Base-by-base conservation (phyloP, 2,113 vertebrate genomes). In the Deroptyus accipitrinus region DNA sequence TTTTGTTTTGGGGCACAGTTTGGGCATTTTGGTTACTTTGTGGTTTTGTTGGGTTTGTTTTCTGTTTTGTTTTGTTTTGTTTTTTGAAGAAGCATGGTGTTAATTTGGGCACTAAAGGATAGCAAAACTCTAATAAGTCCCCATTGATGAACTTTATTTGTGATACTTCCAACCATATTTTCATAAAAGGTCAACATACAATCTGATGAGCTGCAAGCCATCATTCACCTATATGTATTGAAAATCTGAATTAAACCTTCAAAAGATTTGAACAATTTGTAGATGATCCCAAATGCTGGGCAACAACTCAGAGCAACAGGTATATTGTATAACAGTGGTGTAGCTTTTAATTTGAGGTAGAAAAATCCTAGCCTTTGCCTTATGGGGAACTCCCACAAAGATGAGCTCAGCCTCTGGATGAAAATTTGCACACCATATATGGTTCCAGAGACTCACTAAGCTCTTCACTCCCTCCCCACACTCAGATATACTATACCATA, bases 401-500 rank as follows among this genome's bases (percentile, higher is more conserved):
- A 92, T 90, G 86, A 96, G 61, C 73, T 96, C 88, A 92, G 93
- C 19, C 68, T 70, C 64, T 90, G 76, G 62, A 78, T n/a, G 76
- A 91, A 90, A 61, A 93, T 78, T 91, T 83, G 24, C 44, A 72
- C 39, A 78, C 90, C 94, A 88, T 96, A 90, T 91, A 96, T 83
- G 72, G 93, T 69, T 54, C 59, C 72, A 85, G 44, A 85, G 70
- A 62, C 55, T 92, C 83, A 31, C 55, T 68, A 48, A 63, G n/a
- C 41, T 31, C 41, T 75, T 15, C 64, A 23, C 33, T 66, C 79
- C 59, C 69, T 90, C 42, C 52, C 70, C 23, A 59, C 42, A 35
- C 59, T 24, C 74, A 85, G 62, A 87, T 83, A 92, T 49, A 41
- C 75, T 85, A 69, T 89, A 86, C 64, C 88, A 88, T 49, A 83